These are phyloP conservation scores for Serilophus lunatus DNA, from an alignment of 2,113 vertebrate genomes.

Conservation along the genomic window DNA sequence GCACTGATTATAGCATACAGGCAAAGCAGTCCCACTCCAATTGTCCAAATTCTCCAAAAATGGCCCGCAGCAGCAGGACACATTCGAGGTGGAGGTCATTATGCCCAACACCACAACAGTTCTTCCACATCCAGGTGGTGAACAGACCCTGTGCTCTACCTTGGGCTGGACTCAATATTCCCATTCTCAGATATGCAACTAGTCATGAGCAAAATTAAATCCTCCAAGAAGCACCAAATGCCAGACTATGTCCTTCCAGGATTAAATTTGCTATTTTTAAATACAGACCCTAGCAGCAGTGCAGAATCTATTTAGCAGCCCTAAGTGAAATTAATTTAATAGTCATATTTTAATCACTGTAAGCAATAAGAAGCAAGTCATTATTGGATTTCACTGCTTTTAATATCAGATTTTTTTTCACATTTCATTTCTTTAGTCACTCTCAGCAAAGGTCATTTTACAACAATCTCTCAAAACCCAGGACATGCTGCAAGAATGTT, in stretches of 20 bases:
- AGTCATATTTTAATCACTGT: not conserved
- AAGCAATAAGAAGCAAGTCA: not conserved
- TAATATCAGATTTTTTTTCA: not conserved
- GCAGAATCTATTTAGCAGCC: not conserved
- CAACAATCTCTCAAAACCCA: not conserved
- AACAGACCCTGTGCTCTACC: fast-evolving
- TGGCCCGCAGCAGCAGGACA: not conserved
- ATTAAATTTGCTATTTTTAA: not conserved
- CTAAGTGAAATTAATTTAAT: conserved; percentile 9
- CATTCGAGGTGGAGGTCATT: fast-evolving
- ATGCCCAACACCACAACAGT: fast-evolving
- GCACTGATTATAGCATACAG: not conserved
- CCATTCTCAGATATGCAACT: not conserved
- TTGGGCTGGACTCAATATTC: not conserved
- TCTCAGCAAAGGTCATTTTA: not conserved
- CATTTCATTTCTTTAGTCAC: not conserved
- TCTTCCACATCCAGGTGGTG: not conserved
- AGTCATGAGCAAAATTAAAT: not conserved
- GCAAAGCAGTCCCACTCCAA: not conserved
- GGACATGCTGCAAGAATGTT: not conserved
- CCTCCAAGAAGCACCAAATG: not conserved
- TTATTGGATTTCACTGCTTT: not conserved
- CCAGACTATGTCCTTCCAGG: not conserved
- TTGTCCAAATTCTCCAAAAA: not conserved
- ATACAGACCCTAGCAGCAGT: not conserved